Evolutionary conservation across 2,113 vertebrate genomes (phyloP), one percentile per base, ranked within the genome.

Genomic region (Marmota monax): DNA sequence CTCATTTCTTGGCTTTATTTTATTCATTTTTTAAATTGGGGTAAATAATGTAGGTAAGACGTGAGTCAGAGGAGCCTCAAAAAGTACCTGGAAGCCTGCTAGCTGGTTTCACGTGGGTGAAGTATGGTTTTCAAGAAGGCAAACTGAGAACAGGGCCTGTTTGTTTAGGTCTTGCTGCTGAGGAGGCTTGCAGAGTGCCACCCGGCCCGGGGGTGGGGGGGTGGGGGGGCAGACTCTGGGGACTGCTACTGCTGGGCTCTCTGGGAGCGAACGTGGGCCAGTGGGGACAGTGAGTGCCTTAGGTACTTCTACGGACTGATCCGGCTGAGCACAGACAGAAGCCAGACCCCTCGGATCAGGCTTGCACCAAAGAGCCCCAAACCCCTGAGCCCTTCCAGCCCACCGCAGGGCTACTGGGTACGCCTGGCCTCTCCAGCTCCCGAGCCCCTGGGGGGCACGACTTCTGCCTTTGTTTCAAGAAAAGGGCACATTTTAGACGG

Each of bases 81-180:
- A 98, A 97, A 98, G 98, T 96, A 98, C 98, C 98, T 97, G 97
- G 98, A 93, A 87, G 37, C 79, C 58, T 45, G 87, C 70, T 23
- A 34, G 34, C 65, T 94, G 18, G 95, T 97, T 97, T 99, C 98
- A 98, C 96, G 97, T 97, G 97, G 97, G 94, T 88, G 96, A 97
- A 96, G 95, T 73, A 74, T 91, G 97, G 97, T 96, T 98, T 98
- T 96, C 97, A 97, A 90, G 96, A 96, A 97, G 96, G 90, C 45
- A 14, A 97, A 97, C 61, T 94, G 90, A 96, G 97, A 93, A 96
- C 29, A 22, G 84, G 93, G 56, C 73, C 77, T 97, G 93, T 98
- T 96, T 80, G 97, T 97, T 98, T 98, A 97, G 95, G 69, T 94
- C 56, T 93, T 97, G 80, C 92, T 51, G 48, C 48, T 51, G 48